A percentile compares a stretch with the other conserved stretches of the same genome.
Conservation (phyloP, 2,113 vertebrate genomes). For the Eretmochelys imbricata region DNA sequence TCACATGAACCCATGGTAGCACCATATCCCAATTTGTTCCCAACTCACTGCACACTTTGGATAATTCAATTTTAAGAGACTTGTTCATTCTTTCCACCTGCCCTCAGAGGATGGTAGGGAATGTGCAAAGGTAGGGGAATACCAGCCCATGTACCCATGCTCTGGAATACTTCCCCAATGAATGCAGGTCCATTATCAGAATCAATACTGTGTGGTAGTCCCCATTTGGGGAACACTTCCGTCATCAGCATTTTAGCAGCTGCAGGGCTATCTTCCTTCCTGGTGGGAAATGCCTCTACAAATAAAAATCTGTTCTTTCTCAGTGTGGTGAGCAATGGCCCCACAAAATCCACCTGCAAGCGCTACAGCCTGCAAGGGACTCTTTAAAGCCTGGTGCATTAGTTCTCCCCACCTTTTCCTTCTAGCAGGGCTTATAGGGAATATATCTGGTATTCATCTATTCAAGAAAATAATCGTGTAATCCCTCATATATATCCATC, state of each 20-base stretch:
- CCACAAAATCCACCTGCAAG: neutral
- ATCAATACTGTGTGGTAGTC: neutral
- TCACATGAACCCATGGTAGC: too few species aligned
- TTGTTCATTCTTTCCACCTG: neutral
- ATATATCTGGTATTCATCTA: too few species aligned
- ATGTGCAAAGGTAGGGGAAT: neutral
- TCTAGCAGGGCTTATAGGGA: too few species aligned
- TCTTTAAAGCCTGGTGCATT: neutral
- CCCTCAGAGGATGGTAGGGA: neutral
- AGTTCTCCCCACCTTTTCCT: neutral
- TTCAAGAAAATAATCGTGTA: too few species aligned
- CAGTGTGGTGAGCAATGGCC: too few species aligned
- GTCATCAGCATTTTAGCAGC: neutral
- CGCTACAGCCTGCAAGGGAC: neutral
- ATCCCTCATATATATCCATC: too few species aligned
- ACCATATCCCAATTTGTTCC: too few species aligned
- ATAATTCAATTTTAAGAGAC: neutral
- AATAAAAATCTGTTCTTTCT: too few species aligned
- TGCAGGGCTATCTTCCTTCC: neutral
- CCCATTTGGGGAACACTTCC: neutral
- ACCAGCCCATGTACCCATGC: neutral
- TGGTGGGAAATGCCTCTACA: neutral
- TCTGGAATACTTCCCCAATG: neutral
- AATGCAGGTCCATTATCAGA: neutral
- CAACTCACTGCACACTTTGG: too few species aligned